Conservation (phyloP, 2,888 invertebrate genomes). For the Macaria notata region DNA sequence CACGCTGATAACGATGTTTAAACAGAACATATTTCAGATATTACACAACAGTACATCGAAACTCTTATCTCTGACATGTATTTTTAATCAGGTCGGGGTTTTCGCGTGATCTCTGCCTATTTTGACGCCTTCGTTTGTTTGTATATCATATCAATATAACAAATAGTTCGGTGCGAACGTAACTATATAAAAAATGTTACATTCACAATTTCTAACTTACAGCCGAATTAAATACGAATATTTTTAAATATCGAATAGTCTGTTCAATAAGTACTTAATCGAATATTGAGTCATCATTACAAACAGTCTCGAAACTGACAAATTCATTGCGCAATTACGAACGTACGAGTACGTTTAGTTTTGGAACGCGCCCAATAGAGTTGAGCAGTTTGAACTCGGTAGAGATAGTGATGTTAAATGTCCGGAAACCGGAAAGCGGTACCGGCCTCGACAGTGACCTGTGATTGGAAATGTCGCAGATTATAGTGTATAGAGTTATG, state of each 20-base stretch:
- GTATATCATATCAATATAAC: neutral
- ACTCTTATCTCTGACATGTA: slow-evolving; percentile 29
- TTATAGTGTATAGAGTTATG: slow-evolving; percentile 11
- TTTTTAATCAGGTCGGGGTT: slow-evolving; percentile 28
- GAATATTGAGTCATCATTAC: neutral
- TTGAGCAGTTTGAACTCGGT: neutral
- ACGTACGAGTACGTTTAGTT: neutral
- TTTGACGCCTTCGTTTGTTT: slow-evolving; percentile 2
- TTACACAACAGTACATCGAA: slow-evolving; percentile 34
- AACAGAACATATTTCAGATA: slow-evolving; percentile 37
- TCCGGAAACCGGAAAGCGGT: slow-evolving; percentile 6
- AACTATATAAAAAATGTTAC: no score
- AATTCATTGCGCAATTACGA: slow-evolving; percentile 1
- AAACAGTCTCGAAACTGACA: neutral
- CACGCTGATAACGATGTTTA: slow-evolving; percentile 41
- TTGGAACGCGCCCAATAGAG: slow-evolving; percentile 14
- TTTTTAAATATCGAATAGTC: no score
- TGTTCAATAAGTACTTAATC: no score
- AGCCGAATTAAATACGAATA: no score
- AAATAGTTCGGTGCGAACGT: no score
- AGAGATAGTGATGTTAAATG: slow-evolving; percentile 5
- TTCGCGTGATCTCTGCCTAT: slow-evolving; percentile 4
- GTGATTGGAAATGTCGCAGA: slow-evolving; percentile 10
- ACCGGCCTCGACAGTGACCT: slow-evolving; percentile 8
- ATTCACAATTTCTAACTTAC: no score